Conservation (phyloP, 2,113 vertebrate genomes). For the Pao palembangensis region DNA sequence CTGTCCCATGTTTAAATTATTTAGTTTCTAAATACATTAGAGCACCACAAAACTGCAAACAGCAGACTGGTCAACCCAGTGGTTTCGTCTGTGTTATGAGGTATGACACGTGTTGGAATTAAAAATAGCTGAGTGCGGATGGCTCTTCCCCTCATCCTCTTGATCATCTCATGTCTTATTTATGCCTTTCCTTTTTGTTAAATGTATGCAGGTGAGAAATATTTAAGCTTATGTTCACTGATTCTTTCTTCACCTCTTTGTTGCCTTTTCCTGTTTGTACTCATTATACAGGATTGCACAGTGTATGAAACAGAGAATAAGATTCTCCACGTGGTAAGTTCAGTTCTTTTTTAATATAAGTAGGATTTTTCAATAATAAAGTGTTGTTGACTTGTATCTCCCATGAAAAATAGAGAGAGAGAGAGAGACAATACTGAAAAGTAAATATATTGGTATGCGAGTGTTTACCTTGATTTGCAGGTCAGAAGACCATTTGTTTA, state of each 20-base stretch:
- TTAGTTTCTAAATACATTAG: slow-evolving; percentile 30
- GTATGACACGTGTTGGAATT: slow-evolving; percentile 20
- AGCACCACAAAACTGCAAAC: slow-evolving; percentile 19
- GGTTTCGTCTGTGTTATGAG: slow-evolving; percentile 14
- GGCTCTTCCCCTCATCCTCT: slow-evolving; percentile 23
- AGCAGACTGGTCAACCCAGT: slow-evolving; percentile 11
- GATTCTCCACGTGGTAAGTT: slow-evolving; percentile 90
- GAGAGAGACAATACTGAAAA: not conserved
- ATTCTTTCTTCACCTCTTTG: slow-evolving; percentile 31
- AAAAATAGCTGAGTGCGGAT: slow-evolving; percentile 24
- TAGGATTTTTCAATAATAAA: too few relatives aligned
- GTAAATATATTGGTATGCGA: not conserved
- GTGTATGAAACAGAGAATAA: slow-evolving; percentile 92
- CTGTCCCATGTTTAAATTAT: slow-evolving; percentile 47
- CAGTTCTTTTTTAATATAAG: too few relatives aligned
- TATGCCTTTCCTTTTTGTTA: slow-evolving; percentile 3
- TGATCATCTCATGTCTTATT: slow-evolving; percentile 16
- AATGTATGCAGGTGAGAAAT: slow-evolving; percentile 31
- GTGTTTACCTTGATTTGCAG: slow-evolving; percentile 1
- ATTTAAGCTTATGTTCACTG: slow-evolving; percentile 34
- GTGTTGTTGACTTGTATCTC: not conserved
- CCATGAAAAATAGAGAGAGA: not conserved
- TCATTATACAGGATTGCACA: slow-evolving; percentile 80
- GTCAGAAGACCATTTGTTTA: slow-evolving; percentile 4
- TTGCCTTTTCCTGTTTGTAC: slow-evolving; percentile 9